A percentile compares a stretch with the other conserved stretches of the same genome.
These are phyloP conservation scores for Ophioderma brevispina DNA, from an alignment of 35 echinoderm and acorn worm genomes.

Conservation along the genomic window DNA sequence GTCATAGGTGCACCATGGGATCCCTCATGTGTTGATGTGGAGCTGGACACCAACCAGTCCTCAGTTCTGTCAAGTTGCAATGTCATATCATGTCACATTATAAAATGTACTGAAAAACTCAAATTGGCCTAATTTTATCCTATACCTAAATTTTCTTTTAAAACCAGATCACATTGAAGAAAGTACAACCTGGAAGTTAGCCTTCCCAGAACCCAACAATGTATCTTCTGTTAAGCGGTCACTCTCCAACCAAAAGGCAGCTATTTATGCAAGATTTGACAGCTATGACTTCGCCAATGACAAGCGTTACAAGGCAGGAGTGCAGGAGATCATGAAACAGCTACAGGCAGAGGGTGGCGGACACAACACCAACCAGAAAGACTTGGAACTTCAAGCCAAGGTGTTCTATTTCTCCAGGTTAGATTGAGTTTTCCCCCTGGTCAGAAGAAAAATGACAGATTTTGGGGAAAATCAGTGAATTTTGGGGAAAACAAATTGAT, in stretches of 20 bases:
- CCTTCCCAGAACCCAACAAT: neutral
- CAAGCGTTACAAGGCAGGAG: neutral
- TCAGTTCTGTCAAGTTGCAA: neutral
- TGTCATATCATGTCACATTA: neutral
- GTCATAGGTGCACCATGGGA: neutral
- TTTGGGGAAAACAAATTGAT: too few relatives aligned
- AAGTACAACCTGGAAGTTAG: neutral
- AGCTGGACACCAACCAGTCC: neutral
- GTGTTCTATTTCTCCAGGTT: neutral
- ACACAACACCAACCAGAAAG: neutral
- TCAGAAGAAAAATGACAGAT: too few relatives aligned
- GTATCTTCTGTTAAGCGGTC: neutral
- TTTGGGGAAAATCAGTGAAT: too few relatives aligned
- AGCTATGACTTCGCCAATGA: neutral
- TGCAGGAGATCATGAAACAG: neutral
- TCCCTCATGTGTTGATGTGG: neutral
- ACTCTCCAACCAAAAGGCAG: neutral
- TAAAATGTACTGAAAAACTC: neutral
- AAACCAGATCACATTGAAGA: neutral
- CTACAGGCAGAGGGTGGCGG: neutral
- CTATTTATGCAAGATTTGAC: neutral
- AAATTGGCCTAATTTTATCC: too few relatives aligned
- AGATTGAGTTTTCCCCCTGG: too few relatives aligned
- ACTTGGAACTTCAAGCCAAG: neutral
- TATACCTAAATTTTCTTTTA: neutral